Base-by-base conservation (phyloP, 2,888 invertebrate genomes). In the Panopea generosa region DNA sequence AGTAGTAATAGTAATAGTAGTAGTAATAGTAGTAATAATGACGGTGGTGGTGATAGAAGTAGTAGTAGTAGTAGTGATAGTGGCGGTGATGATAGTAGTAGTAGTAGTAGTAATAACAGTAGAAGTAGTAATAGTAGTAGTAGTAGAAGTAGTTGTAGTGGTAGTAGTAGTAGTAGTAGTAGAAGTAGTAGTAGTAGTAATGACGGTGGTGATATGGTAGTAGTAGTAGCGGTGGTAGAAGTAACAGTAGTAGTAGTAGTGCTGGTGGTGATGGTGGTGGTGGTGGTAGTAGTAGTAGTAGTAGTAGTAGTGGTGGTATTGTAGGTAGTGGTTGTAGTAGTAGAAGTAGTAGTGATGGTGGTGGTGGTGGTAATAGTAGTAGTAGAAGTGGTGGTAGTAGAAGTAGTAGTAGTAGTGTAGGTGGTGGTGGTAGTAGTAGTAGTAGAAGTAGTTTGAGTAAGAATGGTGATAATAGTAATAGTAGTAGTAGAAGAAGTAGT, bases 381-480 rank as follows among this genome's bases (percentile, higher is more conserved):
- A 11, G 11, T 33, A 11, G 33, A 7, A 33, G 33, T 4, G 33
- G 11, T 11, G 33, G 11, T 11, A 11, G 33, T 7, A 33, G 33
- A 7, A 11, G 33, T 33, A 11, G 33, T 33, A n/a, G n/a, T n/a
- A n/a, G n/a, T n/a, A n/a, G n/a, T n/a, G n/a, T n/a, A n/a, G n/a
- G 33, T 56, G n/a, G 29, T 29, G 33, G 18, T 27, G 33, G 3
- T 27, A 33, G 56, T 56, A 3, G 56, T 56, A 11, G 27, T n/a
- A 7, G 56, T 56, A 33, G 56, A 9, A 18, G 56, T 56, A 22
- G 43, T 60, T n/a, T n/a, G n/a, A n/a, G n/a, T n/a, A n/a, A n/a
- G n/a, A 14, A 11, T 33, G 11, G 11, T 11, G 16, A 33, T 43
- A 7, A 3, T 29, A 33, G 56, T 56, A 7, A 33, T 56, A 18